A percentile compares a stretch with the other conserved stretches of the same genome.
phyloP scores from a whole-genome alignment of 1,140 invertebrate species.

The Leptinotarsa lineolata region DNA sequence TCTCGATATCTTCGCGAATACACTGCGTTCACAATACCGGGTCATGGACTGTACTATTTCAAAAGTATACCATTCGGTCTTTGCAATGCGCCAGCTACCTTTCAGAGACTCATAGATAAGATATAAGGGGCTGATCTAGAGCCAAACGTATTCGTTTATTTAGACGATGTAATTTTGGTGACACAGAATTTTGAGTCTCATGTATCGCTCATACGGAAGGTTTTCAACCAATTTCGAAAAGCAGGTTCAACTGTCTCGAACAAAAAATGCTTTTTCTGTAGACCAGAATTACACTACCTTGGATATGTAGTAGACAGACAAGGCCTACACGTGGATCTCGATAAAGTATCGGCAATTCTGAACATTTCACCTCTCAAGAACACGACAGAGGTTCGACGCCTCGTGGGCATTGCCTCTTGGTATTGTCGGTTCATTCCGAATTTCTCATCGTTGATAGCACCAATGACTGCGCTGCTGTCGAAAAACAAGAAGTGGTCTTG shows the following conservation, averaged over 20 bases:
- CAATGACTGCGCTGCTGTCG: not conserved
- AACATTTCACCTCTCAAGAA: not conserved
- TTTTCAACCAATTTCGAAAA: not conserved
- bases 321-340: conserved; percentile 48
- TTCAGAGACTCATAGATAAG: conserved; percentile 44
- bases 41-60: conserved; percentile 46
- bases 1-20: conserved; percentile 42
- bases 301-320: conserved; percentile 49
- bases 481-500: not conserved
- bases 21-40: conserved; percentile 47
- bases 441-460: conserved; percentile 47
- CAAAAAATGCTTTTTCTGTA: conserved; percentile 51
- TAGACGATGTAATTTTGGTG: conserved; percentile 33
- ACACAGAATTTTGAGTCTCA: conserved; percentile 36
- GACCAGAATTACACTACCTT: conserved; percentile 46
- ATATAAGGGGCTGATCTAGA: conserved; percentile 32
- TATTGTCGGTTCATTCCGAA: conserved; percentile 48
- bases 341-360: conserved; percentile 52
- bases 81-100: conserved; percentile 50
- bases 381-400: conserved; percentile 50
- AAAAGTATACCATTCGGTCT: conserved; percentile 46
- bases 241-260: not conserved
- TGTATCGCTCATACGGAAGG: not conserved
- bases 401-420: conserved; percentile 57
- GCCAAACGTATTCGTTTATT: conserved; percentile 39